Conservation (phyloP, 35 echinoderm and acorn worm species). For the Hemicentrotus pulcherrimus region DNA sequence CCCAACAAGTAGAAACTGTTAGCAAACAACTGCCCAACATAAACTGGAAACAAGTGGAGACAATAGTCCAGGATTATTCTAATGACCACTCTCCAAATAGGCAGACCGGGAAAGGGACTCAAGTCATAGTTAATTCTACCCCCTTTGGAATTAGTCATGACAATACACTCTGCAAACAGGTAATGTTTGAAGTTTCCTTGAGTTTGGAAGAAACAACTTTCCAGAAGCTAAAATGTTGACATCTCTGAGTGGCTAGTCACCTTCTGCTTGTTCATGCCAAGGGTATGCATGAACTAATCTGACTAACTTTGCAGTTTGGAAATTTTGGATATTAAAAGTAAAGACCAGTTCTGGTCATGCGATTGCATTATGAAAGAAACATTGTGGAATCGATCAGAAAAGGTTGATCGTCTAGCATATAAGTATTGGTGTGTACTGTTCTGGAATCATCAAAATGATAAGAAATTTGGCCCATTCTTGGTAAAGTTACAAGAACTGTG, state of each 20-base stretch:
- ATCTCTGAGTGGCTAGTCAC: neutral
- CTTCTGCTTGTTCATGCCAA: neutral
- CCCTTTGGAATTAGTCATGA: neutral
- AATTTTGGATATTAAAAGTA: no score
- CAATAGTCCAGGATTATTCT: neutral
- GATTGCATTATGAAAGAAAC: no score
- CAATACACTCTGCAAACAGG: neutral
- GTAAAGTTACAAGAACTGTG: no score
- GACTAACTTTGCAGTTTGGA: no score
- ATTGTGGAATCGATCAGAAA: no score
- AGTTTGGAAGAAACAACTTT: neutral
- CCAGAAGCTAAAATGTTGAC: neutral
- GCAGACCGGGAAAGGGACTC: neutral
- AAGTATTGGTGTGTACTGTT: no score
- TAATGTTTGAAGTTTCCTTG: neutral
- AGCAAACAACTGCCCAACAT: neutral
- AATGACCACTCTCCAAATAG: no score
- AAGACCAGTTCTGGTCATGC: no score
- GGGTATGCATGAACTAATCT: neutral
- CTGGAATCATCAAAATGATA: no score
- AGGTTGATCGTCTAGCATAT: no score
- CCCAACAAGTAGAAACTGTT: neutral
- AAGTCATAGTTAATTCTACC: neutral
- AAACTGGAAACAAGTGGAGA: neutral
- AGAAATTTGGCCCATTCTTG: no score